Conservation (phyloP, 2,797 vertebrate genomes). For the Lepilemur ruficaudatus region DNA sequence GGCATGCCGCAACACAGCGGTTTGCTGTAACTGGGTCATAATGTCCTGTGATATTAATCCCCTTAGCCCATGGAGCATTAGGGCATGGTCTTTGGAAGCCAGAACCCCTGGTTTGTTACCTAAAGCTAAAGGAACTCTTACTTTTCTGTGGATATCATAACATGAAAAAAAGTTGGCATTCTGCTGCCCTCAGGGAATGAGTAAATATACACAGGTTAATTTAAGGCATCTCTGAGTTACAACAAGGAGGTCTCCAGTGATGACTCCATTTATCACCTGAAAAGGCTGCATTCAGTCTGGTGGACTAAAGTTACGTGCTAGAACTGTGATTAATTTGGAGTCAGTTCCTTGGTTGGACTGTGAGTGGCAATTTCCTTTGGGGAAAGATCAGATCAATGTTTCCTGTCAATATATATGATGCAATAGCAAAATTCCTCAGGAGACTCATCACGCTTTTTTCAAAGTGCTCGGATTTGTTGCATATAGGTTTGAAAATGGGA, state of each 20-base stretch:
- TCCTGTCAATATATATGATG: neutral
- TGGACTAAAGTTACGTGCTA: neutral
- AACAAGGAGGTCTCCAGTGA: neutral
- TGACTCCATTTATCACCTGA: neutral
- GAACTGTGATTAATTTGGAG: neutral
- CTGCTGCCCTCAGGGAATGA: rapidly evolving
- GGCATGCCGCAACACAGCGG: rapidly evolving
- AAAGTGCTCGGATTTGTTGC: neutral
- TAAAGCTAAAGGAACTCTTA: neutral
- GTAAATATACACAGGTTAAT: neutral
- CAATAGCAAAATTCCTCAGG: neutral
- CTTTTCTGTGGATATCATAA: neutral
- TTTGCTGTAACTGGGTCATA: neutral
- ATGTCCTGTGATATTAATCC: neutral
- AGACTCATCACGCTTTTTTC: neutral
- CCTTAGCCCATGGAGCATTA: neutral
- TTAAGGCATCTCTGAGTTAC: neutral
- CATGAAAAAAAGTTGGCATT: neutral
- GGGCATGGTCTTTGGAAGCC: neutral
- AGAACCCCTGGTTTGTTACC: neutral
- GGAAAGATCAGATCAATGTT: neutral
- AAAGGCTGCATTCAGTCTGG: neutral
- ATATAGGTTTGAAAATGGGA: neutral
- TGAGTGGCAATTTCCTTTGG: neutral
- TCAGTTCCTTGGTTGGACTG: neutral